phyloP scores from a whole-genome alignment of 1,140 invertebrate genomes.

The Neodiprion virginianus region DNA sequence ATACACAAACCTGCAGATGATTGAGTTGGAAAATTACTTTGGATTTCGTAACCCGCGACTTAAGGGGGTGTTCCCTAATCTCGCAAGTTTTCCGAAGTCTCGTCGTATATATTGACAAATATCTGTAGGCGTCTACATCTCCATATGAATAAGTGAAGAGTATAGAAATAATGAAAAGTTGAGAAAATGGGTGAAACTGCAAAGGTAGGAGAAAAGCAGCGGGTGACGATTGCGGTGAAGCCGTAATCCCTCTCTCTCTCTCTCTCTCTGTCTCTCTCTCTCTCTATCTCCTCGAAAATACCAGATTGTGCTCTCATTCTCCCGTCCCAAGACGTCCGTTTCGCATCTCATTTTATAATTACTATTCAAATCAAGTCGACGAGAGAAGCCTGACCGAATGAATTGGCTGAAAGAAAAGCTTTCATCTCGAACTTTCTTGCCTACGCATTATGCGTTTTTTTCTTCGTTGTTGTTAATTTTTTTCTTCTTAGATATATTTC shows the following conservation, averaged over 20 bases:
- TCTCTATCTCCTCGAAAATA: neutral
- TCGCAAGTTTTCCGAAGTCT: neutral
- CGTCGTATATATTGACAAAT: neutral
- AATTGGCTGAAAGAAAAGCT: no score
- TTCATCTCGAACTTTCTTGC: no score
- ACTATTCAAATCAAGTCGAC: no score
- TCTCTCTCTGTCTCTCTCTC: conserved; percentile 12
- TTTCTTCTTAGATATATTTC: no score
- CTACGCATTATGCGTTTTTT: no score
- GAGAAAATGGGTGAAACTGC: conserved; percentile 8
- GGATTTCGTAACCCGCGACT: neutral
- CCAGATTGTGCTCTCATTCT: no score
- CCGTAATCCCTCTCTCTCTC: neutral
- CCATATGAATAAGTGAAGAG: no score
- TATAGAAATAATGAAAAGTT: conserved; percentile 12
- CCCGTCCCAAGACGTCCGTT: no score
- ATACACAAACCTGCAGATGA: neutral
- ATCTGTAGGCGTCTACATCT: neutral
- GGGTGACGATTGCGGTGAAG: neutral
- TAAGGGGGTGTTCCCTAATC: neutral
- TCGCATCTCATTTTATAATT: no score
- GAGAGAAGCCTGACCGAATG: no score
- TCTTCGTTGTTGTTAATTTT: no score
- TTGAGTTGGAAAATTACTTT: conserved; percentile 1
- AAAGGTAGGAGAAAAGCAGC: conserved; percentile 25